Base-by-base conservation (phyloP, 2,888 invertebrate species). In the Pandemis cinnamomeana region DNA sequence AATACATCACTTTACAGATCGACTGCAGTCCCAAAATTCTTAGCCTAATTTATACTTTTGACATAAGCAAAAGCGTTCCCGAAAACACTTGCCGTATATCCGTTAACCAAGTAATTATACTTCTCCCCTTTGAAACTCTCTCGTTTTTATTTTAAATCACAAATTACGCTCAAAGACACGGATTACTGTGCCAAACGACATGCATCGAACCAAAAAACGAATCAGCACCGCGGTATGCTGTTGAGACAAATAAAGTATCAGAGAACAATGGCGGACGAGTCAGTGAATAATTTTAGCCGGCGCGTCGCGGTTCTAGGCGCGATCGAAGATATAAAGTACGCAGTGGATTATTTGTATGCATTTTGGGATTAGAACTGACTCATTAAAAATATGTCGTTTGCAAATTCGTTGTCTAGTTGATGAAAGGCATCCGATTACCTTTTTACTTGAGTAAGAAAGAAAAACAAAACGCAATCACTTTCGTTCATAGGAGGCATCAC, bases 281-380 rank as follows among this genome's bases (percentile, higher is more conserved):
- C 89, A 87, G 89, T 89, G 92, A 91, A 92, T 93, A 94, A 93
- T 93, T 93, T 94, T 93, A 93, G 92, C 91, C 84, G 86, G 83
- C 83, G 86, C 86, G 86, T 81, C 86, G 86, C 83, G 81, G 79
- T 46, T 64, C 72, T 73, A 73, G 69, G 64, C 84, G 83, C 82
- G 81, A 85, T 80, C 82, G 81, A 76, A 75, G 70, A 71, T 75
- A 71, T 71, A 75, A 74, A 75, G 66, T 46, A 46, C 27, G 46
- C 79, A 79, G 48, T 80, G 83, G 82, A 73, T 66, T 83, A 78
- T 55, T 64, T 70, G 67, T 51, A 51, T 42, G 46, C 42, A 58
- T 15, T 41, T 42, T 15, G 6, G 6, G n/a, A n/a, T 53, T 7
- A 15, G 53, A 48, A 48, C 13, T 10, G 13, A 36, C 2, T 36